A percentile compares a stretch with the other conserved stretches of the same genome.
Conservation (phyloP, 2,113 vertebrate genomes). For the Oncorhynchus nerka region DNA sequence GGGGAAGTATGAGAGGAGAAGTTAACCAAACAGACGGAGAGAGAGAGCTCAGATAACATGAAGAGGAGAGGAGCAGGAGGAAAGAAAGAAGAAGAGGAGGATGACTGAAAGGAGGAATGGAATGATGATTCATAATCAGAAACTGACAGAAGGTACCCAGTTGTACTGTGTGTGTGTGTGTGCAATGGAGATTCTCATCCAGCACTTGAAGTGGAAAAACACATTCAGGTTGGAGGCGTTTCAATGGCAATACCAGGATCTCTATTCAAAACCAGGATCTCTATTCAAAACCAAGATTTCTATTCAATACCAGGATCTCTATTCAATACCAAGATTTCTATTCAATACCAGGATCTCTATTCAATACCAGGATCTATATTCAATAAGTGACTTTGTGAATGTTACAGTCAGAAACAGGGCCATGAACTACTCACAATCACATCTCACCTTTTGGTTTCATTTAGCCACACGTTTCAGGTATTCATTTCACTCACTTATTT, state of each 20-base stretch:
- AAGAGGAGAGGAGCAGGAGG: constrained; percentile 1
- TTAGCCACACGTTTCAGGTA: constrained; percentile 4
- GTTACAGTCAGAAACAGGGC: constrained; percentile 32
- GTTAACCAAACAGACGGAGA: constrained; percentile 54
- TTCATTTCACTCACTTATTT: not conserved
- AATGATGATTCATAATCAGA: constrained; percentile 5
- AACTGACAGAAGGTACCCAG: not conserved
- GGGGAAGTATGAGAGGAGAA: constrained; percentile 71
- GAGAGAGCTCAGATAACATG: not conserved
- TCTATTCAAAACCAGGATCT: too few species aligned
- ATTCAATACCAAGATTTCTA: too few species aligned
- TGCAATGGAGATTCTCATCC: not conserved
- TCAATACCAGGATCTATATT: not conserved
- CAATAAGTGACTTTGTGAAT: constrained; percentile 12
- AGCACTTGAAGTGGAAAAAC: not conserved
- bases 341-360: too few species aligned
- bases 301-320: too few species aligned
- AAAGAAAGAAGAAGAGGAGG: constrained; percentile 3
- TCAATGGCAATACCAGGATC: not conserved
- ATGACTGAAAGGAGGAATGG: constrained; percentile 15
- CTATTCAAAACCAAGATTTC: too few species aligned
- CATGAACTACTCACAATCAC: constrained; percentile 17
- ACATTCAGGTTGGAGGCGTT: not conserved
- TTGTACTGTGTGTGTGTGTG: not conserved
- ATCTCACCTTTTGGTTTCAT: constrained; percentile 15